Evolutionary conservation across 2,113 vertebrate genomes (phyloP), one percentile per base, ranked within the genome.

Genomic region (Opisthocomus hoazin): DNA sequence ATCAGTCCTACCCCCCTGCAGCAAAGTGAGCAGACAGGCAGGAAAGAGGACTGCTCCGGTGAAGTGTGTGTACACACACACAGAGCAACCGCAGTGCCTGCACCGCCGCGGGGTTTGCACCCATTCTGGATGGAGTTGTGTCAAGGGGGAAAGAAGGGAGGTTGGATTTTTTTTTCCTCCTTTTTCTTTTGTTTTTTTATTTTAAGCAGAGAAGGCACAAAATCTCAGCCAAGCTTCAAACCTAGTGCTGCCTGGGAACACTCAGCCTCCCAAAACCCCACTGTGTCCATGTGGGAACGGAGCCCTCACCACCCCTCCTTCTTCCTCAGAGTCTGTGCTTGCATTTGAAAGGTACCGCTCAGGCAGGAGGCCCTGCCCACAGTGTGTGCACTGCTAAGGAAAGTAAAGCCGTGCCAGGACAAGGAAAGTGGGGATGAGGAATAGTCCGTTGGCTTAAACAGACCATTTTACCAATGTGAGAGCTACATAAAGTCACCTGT

Each of bases 161-260:
- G 3, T 16, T 54, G 86, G 50, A 37, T 26, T 64, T 63, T 60
- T 54, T 50, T 53, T 88, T 70, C 7, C 17, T 56, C 27, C 45
- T 3, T 82, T 64, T 54, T 60, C 34, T 30, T 51, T 20, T 87
- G 83, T 34, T 13, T 29, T 57, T 73, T 63, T 22, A 32, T 86
- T 77, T 94, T 93, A 93, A 94, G 93, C 92, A 95, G 96, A 95
- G 51, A 97, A 97, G 97, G 95, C 95, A 97, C 94, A 96, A 95
- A 95, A 96, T 93, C 96, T 97, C 96, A 96, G 94, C 94, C 94
- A 96, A 94, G 85, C 83, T 94, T 96, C 87, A 94, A 96, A 89
- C 66, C 73, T 76, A 81, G 83, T 36, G 74, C 74, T 94, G 86
- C 77, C 57, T 48, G 78, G 93, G 78, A 91, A 50, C 41, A 46